Evolutionary conservation across 2,797 vertebrate genomes (phyloP), one percentile per base, ranked within the genome.

Genomic region (Pangasius larnaudii): DNA sequence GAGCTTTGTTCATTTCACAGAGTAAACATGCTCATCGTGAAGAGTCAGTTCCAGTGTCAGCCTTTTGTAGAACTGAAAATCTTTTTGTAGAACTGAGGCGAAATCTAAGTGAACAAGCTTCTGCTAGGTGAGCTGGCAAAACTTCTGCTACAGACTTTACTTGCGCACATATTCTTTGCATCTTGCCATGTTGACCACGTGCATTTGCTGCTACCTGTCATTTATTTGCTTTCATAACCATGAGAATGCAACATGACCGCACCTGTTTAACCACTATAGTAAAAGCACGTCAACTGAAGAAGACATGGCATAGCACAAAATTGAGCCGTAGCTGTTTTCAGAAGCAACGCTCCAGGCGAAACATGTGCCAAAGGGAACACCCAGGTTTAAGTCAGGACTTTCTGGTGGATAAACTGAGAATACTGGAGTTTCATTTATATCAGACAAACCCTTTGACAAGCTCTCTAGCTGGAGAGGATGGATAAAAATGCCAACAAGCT

Each of bases 161-260:
- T 42, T 58, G 22, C 19, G n/a, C 46, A 13, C 30, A 53, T 49
- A 30, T 56, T 42, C 51, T 75, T 39, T 65, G 36, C 33, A 84
- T 46, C 74, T 24, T 53, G 59, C 42, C 30, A 58, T 7, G 39
- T 42, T 42, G 78, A 16, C 46, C 24, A 46, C 18, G 59, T 18
- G 24, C 42, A 61, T 86, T 63, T 86, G 58, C 61, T 86, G 14
- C 86, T 93, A 90, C 91, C 93, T 92, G 88, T 84, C 90, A 91
- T 92, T 91, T 94, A 92, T 93, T 91, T 93, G 88, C 90, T 91
- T 90, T 91, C 89, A 90, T 90, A 91, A 92, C 91, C 91, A 91
- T 94, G 92, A 91, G 91, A 94, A 94, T 91, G 92, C 93, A 93
- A 94, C 94, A 93, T 92, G 94, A 94, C 93, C 93, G 93, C 93